phyloP scores from a whole-genome alignment of 2,888 invertebrate species.

The Tinea pellionella region DNA sequence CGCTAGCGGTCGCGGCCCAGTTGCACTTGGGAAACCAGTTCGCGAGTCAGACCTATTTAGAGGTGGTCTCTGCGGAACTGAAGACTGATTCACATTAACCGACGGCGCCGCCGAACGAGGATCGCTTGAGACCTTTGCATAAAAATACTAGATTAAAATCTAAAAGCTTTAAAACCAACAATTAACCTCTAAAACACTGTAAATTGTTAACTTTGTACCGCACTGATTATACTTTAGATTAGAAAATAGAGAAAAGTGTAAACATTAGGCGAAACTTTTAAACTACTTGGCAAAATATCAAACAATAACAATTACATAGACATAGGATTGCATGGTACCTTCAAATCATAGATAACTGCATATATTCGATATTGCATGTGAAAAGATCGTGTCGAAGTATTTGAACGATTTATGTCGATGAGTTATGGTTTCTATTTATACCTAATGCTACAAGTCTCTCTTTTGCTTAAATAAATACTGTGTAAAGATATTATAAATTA shows the following conservation, averaged over 20 bases:
- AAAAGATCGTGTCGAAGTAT: neutral
- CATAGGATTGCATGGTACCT: conserved; percentile 4
- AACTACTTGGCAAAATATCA: conserved; percentile 17
- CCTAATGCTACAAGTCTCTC: neutral
- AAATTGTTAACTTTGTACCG: neutral
- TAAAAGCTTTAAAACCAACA: neutral
- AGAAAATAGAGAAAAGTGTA: conserved; percentile 4
- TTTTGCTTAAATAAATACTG: neutral
- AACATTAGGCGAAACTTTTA: conserved; percentile 18
- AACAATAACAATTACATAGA: neutral
- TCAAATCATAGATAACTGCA: conserved; percentile 5
- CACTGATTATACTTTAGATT: conserved; percentile 8
- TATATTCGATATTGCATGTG: conserved; percentile 12
- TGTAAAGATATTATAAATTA: neutral
- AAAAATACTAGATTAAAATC: conserved; percentile 20
- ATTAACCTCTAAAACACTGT: neutral
- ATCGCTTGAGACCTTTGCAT: conserved; percentile 35
- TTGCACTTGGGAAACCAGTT: conserved; percentile 38
- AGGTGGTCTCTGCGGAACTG: conserved; percentile 43
- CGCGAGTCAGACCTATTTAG: conserved; percentile 51
- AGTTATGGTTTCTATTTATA: neutral
- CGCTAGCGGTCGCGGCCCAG: conserved; percentile 36
- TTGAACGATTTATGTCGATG: neutral
- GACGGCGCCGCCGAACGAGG: conserved; percentile 32
- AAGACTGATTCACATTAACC: conserved; percentile 21